These are phyloP conservation scores for Drosophila simulans DNA, from an alignment of 1,140 invertebrate species.

Conservation along the genomic window DNA sequence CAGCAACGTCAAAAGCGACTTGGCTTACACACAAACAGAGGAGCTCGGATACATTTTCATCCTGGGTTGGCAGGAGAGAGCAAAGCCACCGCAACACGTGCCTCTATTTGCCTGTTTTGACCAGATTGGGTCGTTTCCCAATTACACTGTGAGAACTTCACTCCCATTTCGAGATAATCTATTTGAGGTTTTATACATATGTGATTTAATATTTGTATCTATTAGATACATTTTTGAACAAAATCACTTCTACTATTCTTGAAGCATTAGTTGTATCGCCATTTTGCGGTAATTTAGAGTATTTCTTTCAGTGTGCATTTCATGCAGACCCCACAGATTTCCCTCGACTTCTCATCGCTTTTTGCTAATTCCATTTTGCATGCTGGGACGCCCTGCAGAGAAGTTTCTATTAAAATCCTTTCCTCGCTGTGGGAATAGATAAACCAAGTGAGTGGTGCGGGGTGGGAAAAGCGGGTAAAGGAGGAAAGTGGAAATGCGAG, in stretches of 20 bases:
- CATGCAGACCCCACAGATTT: background rate
- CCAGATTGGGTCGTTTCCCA: slow-evolving; percentile 22
- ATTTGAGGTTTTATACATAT: too few species aligned
- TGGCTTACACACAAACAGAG: slow-evolving; percentile 16
- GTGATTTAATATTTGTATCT: background rate
- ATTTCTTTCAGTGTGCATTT: background rate
- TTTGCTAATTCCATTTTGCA: slow-evolving; percentile 53
- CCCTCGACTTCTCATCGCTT: slow-evolving; percentile 22
- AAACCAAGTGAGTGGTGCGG: slow-evolving; percentile 12
- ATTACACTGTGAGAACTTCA: slow-evolving; percentile 27
- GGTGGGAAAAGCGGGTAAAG: background rate
- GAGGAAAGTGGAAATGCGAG: slow-evolving; percentile 3
- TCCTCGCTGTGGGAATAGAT: slow-evolving; percentile 31
- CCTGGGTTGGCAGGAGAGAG: slow-evolving; percentile 18
- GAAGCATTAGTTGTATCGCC: too few species aligned
- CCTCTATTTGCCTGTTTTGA: slow-evolving; percentile 45
- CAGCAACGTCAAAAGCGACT: slow-evolving; percentile 23
- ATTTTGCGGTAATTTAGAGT: background rate
- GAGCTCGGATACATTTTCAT: slow-evolving; percentile 12
- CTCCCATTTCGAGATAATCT: too few species aligned
- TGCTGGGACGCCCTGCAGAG: slow-evolving; percentile 43
- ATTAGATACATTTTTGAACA: background rate
- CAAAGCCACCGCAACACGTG: slow-evolving; percentile 31
- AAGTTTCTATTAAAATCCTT: slow-evolving; percentile 52
- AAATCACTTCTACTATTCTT: background rate